Base-by-base conservation (phyloP, 2,797 vertebrate genomes). In the Channallabes apus region DNA sequence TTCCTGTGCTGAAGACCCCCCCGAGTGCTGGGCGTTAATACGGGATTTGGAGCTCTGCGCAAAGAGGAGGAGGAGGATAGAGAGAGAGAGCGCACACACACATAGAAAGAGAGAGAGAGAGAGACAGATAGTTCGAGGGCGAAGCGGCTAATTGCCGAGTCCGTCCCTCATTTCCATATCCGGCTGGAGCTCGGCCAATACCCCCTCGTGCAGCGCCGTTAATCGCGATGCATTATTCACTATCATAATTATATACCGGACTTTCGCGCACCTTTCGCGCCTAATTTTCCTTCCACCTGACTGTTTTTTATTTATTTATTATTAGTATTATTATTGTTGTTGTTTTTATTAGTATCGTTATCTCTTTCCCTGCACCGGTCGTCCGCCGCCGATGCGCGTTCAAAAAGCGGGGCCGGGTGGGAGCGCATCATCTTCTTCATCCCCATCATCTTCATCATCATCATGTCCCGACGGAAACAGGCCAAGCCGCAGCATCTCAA, bases 391-490 rank as follows among this genome's bases (percentile, higher is more conserved):
- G 96, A 98, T 97, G 97, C 95, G 95, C 96, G 95, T 96, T 96
- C 96, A 94, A 95, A 95, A 92, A 95, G 95, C 94, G 95, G 95
- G 94, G 93, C 90, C 94, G 94, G 91, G 91, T 91, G 94, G 95
- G 95, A 96, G 95, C 95, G 94, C 90, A 87, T 80, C 85, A 68
- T 86, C 77, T 54, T 65, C 86, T 80, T 38, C 82, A 22, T 77
- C 29, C 58, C 12, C 29, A 86, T 76, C 59, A 87, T 65, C 82
- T 76, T 94, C 96, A 97, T 95, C 95, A 99, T 94, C 96, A 97
- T 95, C 95, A 99, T 99, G 98, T 99, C 98, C 96, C 97, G 98
- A 93, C 96, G 98, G 95, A 99, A 99, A 96, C 98, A 99, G 96
- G 97, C 98, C 92, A 99, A 99, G 93, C 98, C 98, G 91, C 98